phyloP scores from a whole-genome alignment of 2,888 invertebrate genomes.

The Aromia moschata region DNA sequence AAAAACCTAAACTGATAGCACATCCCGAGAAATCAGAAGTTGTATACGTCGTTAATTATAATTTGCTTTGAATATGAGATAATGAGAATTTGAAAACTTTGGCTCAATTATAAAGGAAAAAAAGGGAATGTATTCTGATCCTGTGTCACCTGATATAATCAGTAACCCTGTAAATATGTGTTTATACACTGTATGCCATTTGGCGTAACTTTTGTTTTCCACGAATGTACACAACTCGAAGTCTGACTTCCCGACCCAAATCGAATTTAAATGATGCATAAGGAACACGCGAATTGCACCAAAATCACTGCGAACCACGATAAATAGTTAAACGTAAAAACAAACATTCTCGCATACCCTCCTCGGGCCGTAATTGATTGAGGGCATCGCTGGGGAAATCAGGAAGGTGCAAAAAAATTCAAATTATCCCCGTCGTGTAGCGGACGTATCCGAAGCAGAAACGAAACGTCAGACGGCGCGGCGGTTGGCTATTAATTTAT shows the following conservation, averaged over 20 bases:
- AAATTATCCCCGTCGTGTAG: conserved; percentile 4
- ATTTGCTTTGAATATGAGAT: too few species aligned
- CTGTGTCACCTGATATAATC: too few species aligned
- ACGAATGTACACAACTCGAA: too few species aligned
- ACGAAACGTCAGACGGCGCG: neutral
- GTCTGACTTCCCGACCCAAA: neutral
- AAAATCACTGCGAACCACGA: neutral
- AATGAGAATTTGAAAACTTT: too few species aligned
- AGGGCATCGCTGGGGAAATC: conserved; percentile 31
- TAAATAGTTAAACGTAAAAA: conserved; percentile 25
- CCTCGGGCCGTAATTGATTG: conserved; percentile 28
- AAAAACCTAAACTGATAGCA: too few species aligned
- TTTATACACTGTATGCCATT: too few species aligned
- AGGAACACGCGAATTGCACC: neutral
- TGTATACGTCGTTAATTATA: too few species aligned
- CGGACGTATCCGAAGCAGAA: neutral
- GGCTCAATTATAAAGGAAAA: too few species aligned
- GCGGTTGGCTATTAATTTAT: conserved; percentile 9
- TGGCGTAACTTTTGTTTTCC: too few species aligned
- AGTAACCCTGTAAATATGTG: too few species aligned
- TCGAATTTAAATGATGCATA: conserved; percentile 23
- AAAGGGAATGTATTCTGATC: too few species aligned
- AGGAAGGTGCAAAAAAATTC: conserved; percentile 14
- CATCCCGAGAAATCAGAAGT: too few species aligned
- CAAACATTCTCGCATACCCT: conserved; percentile 23